These are phyloP conservation scores for Drosophila quinaria DNA, from an alignment of 2,888 invertebrate species.

Conservation along the genomic window DNA sequence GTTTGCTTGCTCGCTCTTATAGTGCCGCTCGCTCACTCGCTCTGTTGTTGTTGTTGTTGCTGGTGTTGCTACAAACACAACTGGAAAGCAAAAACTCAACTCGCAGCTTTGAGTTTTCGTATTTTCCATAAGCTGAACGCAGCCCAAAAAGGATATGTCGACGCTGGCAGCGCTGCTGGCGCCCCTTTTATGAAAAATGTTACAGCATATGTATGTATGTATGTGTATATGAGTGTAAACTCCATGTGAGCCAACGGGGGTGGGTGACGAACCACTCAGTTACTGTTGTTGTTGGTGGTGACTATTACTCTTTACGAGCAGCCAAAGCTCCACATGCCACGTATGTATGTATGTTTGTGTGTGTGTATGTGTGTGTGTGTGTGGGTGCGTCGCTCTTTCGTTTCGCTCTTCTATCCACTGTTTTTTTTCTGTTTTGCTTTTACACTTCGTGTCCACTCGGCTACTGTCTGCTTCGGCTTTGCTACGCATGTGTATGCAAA, in stretches of 20 bases:
- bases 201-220: slow-evolving; percentile 51
- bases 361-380: slow-evolving; percentile 35
- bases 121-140: slow-evolving; percentile 71
- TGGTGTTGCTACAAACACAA: slow-evolving; percentile 23
- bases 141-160: slow-evolving; percentile 59
- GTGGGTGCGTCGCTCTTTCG: slow-evolving; percentile 68
- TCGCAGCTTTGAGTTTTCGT: slow-evolving; percentile 66
- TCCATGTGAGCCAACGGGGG: slow-evolving; percentile 73
- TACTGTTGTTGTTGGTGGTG: slow-evolving; percentile 62
- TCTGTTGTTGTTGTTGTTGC: slow-evolving; percentile 17
- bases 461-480: slow-evolving; percentile 50
- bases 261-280: slow-evolving; percentile 38
- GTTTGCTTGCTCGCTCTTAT: slow-evolving; percentile 26
- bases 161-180: slow-evolving; percentile 44
- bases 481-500: slow-evolving; percentile 81
- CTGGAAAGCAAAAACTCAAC: slow-evolving; percentile 77
- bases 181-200: slow-evolving; percentile 76
- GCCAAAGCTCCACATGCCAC: slow-evolving; percentile 72
- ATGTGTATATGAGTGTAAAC: slow-evolving; percentile 57
- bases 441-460: slow-evolving; percentile 55
- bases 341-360: slow-evolving; percentile 51
- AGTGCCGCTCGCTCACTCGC: slow-evolving; percentile 28
- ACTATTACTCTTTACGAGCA: slow-evolving; percentile 77
- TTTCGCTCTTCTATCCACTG: slow-evolving; percentile 59
- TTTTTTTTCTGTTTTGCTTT: slow-evolving; percentile 17